phyloP scores from a whole-genome alignment of 1,140 invertebrate species.

The Propsilocerus akamusi region DNA sequence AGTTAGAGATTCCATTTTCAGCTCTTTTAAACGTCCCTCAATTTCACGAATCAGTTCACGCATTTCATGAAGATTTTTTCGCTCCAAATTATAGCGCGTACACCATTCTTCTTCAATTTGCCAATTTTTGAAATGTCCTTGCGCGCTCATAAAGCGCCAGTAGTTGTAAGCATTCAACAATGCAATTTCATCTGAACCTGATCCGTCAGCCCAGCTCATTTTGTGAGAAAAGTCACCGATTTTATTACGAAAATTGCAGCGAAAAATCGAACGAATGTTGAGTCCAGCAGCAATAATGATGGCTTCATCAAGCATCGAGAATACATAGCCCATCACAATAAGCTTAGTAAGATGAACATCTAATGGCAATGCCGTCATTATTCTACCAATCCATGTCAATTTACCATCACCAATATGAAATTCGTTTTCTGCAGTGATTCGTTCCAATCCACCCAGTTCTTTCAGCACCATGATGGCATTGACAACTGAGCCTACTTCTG shows the following conservation, averaged over 20 bases:
- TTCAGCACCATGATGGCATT: slow-evolving; percentile 68
- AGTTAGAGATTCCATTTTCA: slow-evolving; percentile 29
- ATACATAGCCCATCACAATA: slow-evolving; percentile 74
- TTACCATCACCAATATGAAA: slow-evolving; percentile 56
- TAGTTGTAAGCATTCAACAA: slow-evolving; percentile 58
- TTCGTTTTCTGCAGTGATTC: slow-evolving; percentile 28
- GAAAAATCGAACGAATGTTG: slow-evolving; percentile 63
- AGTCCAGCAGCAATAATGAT: slow-evolving; percentile 67
- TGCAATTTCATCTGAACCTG: slow-evolving; percentile 70
- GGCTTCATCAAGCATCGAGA: slow-evolving; percentile 63
- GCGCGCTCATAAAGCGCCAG: slow-evolving; percentile 10
- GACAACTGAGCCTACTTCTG: slow-evolving; percentile 62
- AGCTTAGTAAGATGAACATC: slow-evolving; percentile 69
- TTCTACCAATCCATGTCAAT: slow-evolving; percentile 65
- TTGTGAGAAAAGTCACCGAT: slow-evolving; percentile 60
- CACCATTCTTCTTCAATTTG: slow-evolving; percentile 37
- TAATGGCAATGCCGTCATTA: slow-evolving; percentile 68
- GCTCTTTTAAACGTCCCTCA: slow-evolving; percentile 30
- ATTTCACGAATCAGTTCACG: slow-evolving; percentile 50
- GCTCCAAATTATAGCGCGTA: slow-evolving; percentile 47
- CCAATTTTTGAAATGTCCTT: neutral
- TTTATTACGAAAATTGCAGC: slow-evolving; percentile 34
- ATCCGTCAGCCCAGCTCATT: slow-evolving; percentile 58
- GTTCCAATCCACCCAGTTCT: slow-evolving; percentile 57
- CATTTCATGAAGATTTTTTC: slow-evolving; percentile 52